These are phyloP conservation scores for Pristionchus entomophagus DNA, from an alignment of 2,888 invertebrate genomes.

Conservation along the genomic window DNA sequence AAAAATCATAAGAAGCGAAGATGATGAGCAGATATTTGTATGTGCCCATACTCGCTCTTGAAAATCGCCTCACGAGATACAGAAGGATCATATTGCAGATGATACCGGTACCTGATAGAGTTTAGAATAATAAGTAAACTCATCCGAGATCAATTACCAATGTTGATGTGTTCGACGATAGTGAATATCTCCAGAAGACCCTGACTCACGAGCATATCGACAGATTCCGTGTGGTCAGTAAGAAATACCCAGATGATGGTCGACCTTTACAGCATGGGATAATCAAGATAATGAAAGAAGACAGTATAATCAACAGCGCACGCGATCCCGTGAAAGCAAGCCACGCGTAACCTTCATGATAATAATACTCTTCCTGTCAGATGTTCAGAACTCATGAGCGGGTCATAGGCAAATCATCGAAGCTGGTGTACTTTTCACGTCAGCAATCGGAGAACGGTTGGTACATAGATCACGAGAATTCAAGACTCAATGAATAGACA, in stretches of 20 bases:
- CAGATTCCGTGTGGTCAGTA: too few relatives aligned
- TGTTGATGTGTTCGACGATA: neutral
- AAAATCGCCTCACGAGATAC: neutral
- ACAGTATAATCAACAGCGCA: too few relatives aligned
- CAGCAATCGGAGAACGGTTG: too few relatives aligned
- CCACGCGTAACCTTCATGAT: too few relatives aligned
- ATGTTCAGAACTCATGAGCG: too few relatives aligned
- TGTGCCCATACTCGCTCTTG: neutral
- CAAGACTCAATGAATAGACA: neutral
- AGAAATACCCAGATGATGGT: too few relatives aligned
- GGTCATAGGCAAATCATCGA: too few relatives aligned
- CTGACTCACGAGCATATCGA: neutral
- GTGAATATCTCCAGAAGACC: neutral
- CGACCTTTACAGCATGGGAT: too few relatives aligned
- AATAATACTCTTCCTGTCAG: too few relatives aligned
- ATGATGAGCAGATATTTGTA: slow-evolving; percentile 12
- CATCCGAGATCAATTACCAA: neutral
- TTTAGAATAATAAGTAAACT: neutral
- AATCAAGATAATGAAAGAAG: too few relatives aligned
- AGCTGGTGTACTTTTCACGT: neutral
- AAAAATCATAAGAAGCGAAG: neutral
- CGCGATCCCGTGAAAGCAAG: too few relatives aligned
- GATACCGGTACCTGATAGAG: neutral
- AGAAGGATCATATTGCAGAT: slow-evolving; percentile 1
- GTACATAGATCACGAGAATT: too few relatives aligned